Evolutionary conservation across 2,888 invertebrate species (phyloP), one percentile per base, ranked within the genome.

Genomic region (Bellardia pandia): DNA sequence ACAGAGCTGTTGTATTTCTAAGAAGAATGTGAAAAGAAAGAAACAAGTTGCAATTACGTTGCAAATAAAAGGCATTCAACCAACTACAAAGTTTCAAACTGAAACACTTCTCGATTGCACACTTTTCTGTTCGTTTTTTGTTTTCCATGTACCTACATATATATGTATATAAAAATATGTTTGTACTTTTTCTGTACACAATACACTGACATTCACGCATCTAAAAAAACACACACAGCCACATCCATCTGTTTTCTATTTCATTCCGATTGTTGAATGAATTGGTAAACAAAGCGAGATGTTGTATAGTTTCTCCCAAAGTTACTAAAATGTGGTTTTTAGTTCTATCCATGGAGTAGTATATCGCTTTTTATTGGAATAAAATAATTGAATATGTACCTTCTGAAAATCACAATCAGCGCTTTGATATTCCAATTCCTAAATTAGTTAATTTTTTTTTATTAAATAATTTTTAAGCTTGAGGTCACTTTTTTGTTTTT

Each of bases 11-110:
- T 14, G 13, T 66, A 51, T 40, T 56, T 40, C 23, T 5, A 66
- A 66, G n/a, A n/a, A 62, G 11, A n/a, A 58, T 30, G 40, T 51
- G 14, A 56, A 23, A 64, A n/a, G 51, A 77, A 85, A 81, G 77
- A 81, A n/a, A n/a, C n/a, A n/a, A 77, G 40, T 81, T 87, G 81
- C 81, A 85, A 85, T 77, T 81, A 81, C 56, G 77, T 69, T 77
- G 53, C 81, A 81, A 85, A 86, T 76, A 56, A 86, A 83, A 84
- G 76, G 56, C 33, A 85, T 81, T 81, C 81, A 74, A 85, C 53
- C 77, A 78, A 30, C 77, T 69, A 30, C 56, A 23, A 51, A 40
- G 42, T 62, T 79, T 60, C 68, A 60, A 71, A 60, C 11, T 68
- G 77, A 53, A 71, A 80, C 72, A 68, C 66, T 86, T 72, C 53